phyloP scores from a whole-genome alignment of 2,113 vertebrate genomes.

The Clarias magur region DNA sequence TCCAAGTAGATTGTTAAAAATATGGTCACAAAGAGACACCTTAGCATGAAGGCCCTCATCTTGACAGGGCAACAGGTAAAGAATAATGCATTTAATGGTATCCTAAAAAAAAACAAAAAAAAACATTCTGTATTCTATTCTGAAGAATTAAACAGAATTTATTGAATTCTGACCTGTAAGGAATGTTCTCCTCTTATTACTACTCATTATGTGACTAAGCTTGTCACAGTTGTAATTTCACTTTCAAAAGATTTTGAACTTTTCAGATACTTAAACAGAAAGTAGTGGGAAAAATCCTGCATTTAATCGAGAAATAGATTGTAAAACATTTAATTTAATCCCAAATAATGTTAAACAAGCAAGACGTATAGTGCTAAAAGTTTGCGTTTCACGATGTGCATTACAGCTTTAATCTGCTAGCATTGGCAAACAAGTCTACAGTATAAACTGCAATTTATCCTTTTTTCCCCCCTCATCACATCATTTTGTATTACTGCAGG shows the following conservation, averaged over 20 bases:
- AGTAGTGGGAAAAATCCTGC: neutral
- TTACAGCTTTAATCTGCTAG: neutral
- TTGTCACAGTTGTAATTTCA: neutral
- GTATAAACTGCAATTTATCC: neutral
- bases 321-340: neutral
- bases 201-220: neutral
- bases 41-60: slow-evolving; percentile 35
- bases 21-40: slow-evolving; percentile 22
- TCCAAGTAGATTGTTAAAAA: slow-evolving; percentile 20
- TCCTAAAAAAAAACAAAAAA: neutral
- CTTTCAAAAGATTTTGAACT: neutral
- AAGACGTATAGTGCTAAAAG: neutral
- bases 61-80: slow-evolving; percentile 44
- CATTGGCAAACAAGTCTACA: neutral
- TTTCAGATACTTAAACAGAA: neutral
- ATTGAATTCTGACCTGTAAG: neutral
- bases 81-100: slow-evolving; percentile 41
- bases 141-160: neutral
- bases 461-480: neutral
- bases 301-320: neutral
- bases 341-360: neutral
- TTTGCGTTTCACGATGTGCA: neutral
- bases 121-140: neutral
- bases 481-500: neutral
- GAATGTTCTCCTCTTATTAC: neutral